Evolutionary conservation across 2,113 vertebrate species (phyloP).

Genomic region (Ceyx melanurus): DNA sequence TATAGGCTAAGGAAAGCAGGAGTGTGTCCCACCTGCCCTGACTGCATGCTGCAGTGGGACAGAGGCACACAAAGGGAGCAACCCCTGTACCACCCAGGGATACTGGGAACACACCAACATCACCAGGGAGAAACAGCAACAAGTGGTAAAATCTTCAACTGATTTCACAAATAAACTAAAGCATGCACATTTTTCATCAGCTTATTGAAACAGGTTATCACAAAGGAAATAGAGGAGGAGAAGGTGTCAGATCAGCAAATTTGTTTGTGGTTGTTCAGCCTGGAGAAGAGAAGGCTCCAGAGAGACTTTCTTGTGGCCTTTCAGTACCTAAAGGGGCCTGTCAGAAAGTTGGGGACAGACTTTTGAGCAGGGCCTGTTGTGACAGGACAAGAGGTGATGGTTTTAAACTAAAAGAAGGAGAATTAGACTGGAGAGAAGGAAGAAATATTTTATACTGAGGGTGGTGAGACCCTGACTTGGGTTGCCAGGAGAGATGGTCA

Average conservation of each 20-base stretch:
- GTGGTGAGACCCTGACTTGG: neutral
- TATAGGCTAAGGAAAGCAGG: neutral
- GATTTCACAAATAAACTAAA: neutral
- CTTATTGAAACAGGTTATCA: neutral
- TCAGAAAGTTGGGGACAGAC: neutral
- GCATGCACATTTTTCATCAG: neutral
- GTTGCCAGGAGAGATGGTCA: neutral
- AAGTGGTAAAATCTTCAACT: neutral
- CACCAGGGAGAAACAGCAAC: neutral
- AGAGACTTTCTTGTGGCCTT: neutral
- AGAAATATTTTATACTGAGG: neutral
- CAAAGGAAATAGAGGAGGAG: neutral
- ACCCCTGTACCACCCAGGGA: neutral
- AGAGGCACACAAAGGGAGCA: neutral
- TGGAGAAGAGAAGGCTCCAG: neutral
- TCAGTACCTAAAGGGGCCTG: neutral
- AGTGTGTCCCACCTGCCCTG: neutral
- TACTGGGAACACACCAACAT: neutral
- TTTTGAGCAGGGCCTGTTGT: neutral
- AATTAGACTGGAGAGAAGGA: neutral
- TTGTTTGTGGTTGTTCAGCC: neutral
- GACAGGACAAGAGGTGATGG: neutral
- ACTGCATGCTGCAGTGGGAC: accelerated
- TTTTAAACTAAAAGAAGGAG: neutral
- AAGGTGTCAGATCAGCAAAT: neutral